These are phyloP conservation scores for Oreochromis mossambicus DNA, from an alignment of 2,797 vertebrate species.

Conservation along the genomic window DNA sequence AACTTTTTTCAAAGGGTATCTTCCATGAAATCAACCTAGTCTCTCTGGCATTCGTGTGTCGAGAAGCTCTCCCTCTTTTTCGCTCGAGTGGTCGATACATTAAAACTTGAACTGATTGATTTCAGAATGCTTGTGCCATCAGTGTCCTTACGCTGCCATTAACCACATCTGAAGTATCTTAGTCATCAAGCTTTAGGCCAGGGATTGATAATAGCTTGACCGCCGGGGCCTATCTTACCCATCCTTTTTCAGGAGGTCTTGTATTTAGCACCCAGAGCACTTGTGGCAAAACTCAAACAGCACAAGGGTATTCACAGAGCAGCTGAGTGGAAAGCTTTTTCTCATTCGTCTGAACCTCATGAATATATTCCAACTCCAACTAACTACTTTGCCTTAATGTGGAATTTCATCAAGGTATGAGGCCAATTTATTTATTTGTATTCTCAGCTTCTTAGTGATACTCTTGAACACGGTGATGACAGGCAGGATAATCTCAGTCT, in stretches of 20 bases:
- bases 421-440: constrained; percentile 82
- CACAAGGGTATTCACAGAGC: constrained; percentile 76
- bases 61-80: constrained; percentile 67
- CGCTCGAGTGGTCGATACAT: constrained; percentile 79
- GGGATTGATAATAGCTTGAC: constrained; percentile 84
- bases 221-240: constrained; percentile 77
- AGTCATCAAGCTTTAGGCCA: constrained; percentile 78
- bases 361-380: constrained; percentile 80
- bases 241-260: constrained; percentile 80
- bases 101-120: constrained; percentile 85
- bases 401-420: constrained; percentile 74
- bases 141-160: constrained; percentile 72
- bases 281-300: constrained; percentile 78
- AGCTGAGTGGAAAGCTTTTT: constrained; percentile 78
- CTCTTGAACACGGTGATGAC: constrained; percentile 71
- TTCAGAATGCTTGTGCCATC: constrained; percentile 74
- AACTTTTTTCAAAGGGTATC: constrained; percentile 76
- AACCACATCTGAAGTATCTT: constrained; percentile 80
- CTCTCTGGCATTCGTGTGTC: constrained; percentile 60
- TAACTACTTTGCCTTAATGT: constrained; percentile 79
- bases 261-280: constrained; percentile 76
- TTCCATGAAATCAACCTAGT: constrained; percentile 67
- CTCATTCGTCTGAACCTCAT: constrained; percentile 72
- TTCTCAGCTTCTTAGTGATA: constrained; percentile 69
- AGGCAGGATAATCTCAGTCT: constrained; percentile 76